phyloP scores from a whole-genome alignment of 2,113 vertebrate species.

The Hipposideros armiger region DNA sequence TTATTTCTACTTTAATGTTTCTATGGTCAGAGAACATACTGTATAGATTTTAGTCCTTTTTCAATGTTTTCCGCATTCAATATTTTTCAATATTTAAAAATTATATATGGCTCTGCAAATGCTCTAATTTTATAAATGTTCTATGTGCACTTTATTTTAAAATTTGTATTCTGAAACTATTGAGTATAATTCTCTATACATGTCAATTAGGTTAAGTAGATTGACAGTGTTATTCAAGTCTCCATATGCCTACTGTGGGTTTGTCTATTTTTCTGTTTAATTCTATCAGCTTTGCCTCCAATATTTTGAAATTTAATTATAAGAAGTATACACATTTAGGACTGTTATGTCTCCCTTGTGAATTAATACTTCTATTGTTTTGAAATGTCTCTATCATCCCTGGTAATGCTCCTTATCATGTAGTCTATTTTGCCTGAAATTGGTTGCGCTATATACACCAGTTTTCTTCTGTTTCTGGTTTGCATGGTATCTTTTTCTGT shows the following conservation, averaged over 20 bases:
- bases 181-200: background rate
- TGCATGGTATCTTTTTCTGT: background rate
- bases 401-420: background rate
- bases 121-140: background rate
- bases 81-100: background rate
- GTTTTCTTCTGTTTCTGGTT: background rate
- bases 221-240: background rate
- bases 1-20: background rate
- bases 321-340: background rate
- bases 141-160: background rate
- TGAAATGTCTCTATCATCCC: background rate
- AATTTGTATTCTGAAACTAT: background rate
- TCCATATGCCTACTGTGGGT: background rate
- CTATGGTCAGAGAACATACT: background rate
- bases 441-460: background rate
- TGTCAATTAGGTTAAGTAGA: background rate
- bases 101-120: background rate
- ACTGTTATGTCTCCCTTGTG: background rate
- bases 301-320: constrained; percentile 24
- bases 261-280: background rate
- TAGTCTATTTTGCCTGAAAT: background rate
- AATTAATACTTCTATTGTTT: background rate
- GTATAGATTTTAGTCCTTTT: background rate
- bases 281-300: background rate
- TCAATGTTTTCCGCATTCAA: background rate